Conservation (phyloP, 2,888 invertebrate genomes). For the Timema podura region DNA sequence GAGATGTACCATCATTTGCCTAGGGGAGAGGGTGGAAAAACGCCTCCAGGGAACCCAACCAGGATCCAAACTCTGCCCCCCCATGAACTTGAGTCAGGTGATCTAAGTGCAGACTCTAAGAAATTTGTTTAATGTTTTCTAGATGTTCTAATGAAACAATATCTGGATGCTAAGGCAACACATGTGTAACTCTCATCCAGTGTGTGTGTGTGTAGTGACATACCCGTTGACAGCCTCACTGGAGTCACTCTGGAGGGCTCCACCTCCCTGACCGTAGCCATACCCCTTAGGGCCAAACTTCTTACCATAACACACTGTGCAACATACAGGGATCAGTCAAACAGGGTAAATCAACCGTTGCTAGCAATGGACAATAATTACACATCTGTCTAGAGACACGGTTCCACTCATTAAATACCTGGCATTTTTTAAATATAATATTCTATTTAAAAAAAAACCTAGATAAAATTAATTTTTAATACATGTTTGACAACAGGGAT, state of each 20-base stretch:
- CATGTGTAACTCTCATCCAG: no score
- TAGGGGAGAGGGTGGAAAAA: no score
- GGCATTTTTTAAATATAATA: no score
- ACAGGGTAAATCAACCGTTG: no score
- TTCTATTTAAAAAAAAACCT: no score
- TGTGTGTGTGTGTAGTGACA: slow-evolving; percentile 41
- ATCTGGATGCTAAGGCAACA: neutral
- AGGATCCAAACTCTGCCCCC: neutral
- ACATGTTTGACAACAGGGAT: no score
- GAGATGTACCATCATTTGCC: no score
- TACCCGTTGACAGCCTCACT: slow-evolving; percentile 84
- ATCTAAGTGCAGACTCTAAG: neutral
- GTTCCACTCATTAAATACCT: no score
- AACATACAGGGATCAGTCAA: neutral
- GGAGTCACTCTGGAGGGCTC: slow-evolving; percentile 86
- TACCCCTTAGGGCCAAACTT: slow-evolving; percentile 97
- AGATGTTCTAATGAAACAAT: neutral
- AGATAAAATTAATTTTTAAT: no score
- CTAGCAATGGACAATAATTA: no score
- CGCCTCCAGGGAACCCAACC: neutral
- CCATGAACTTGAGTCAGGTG: neutral
- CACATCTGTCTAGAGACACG: no score
- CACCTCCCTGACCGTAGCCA: slow-evolving; percentile 95
- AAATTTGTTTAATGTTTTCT: neutral
- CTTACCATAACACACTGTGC: slow-evolving; percentile 89